Base-by-base conservation (phyloP, 2,888 invertebrate genomes). In the Arctia plantaginis region DNA sequence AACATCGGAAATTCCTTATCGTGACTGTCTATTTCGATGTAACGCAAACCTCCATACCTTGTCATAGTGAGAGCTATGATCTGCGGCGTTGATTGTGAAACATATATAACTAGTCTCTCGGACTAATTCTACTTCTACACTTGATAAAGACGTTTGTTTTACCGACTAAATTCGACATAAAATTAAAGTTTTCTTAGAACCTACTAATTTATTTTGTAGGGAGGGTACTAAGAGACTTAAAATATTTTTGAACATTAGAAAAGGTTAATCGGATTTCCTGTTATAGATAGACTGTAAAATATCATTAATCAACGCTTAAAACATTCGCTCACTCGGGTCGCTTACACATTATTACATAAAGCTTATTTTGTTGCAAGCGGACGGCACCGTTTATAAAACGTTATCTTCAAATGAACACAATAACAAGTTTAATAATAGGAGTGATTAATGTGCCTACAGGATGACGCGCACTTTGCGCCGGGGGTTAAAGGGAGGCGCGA, bases 351-450 rank as follows among this genome's bases (percentile, higher is more conserved):
- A 93, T 95, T 95, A 95, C 93, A 94, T 93, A 89, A 89, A 95
- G 94, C 94, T 95, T 95, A 95, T 93, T 92, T 92, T 93, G 94
- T 94, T 89, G 87, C 90, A 86, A 91, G 89, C 94, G 93, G 94
- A 95, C 94, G 94, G 93, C 93, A 95, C 94, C 95, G 95, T 95
- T 95, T 95, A 95, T 94, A 94, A 94, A 92, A 88, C 92, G 95
- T 93, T 95, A 95, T 95, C 95, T 95, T 93, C 92, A 91, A 94
- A 94, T 93, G 94, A 94, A 91, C 94, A 95, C 94, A 95, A 95
- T 95, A 95, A 95, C 93, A 93, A 92, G 92, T 94, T 94, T 94
- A 93, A 95, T 95, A 95, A 95, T 94, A 92, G 94, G 90, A 84
- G 92, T 95, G 95, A 95, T 95, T 95, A 95, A 95, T 95, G 95